Conservation (phyloP, 2,797 vertebrate species). For the Hippoglossus hippoglossus region DNA sequence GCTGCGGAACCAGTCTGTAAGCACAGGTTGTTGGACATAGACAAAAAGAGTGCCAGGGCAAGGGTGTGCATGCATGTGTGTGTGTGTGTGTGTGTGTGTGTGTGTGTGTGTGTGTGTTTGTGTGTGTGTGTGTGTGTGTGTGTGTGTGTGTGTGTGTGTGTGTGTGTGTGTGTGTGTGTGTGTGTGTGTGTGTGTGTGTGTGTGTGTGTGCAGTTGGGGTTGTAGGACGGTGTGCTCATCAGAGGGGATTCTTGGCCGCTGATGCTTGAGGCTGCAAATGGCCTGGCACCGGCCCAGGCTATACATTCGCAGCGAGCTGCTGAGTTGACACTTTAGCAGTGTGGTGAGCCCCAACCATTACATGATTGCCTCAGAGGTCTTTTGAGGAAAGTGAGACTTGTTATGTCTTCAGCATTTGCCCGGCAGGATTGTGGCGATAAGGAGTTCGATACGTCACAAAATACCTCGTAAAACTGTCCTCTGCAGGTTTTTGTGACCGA, state of each 20-base stretch:
- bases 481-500: not conserved
- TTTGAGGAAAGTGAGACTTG: slow-evolving; percentile 45
- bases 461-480: slow-evolving; percentile 11
- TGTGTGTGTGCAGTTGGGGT: not conserved
- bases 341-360: slow-evolving; percentile 69
- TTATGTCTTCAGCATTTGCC: slow-evolving; percentile 47
- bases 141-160: not conserved
- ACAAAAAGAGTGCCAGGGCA: slow-evolving; percentile 41
- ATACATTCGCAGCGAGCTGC: slow-evolving; percentile 58
- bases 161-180: not conserved
- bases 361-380: slow-evolving; percentile 74
- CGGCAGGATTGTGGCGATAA: slow-evolving; percentile 23
- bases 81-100: not conserved
- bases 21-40: slow-evolving; percentile 52
- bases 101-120: not conserved
- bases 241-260: slow-evolving; percentile 60
- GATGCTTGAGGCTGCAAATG: slow-evolving; percentile 55
- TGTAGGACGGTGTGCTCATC: slow-evolving; percentile 50
- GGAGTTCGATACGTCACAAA: slow-evolving; percentile 31
- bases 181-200: not conserved
- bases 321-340: slow-evolving; percentile 72
- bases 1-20: slow-evolving; percentile 43
- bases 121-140: not conserved
- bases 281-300: slow-evolving; percentile 71
- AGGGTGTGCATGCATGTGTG: not conserved